Percentiles rank a stretch among this genome's conserved stretches.
Evolutionary conservation across 2,113 vertebrate species (phyloP).

Genomic region (Gracilinanus agilis): DNA sequence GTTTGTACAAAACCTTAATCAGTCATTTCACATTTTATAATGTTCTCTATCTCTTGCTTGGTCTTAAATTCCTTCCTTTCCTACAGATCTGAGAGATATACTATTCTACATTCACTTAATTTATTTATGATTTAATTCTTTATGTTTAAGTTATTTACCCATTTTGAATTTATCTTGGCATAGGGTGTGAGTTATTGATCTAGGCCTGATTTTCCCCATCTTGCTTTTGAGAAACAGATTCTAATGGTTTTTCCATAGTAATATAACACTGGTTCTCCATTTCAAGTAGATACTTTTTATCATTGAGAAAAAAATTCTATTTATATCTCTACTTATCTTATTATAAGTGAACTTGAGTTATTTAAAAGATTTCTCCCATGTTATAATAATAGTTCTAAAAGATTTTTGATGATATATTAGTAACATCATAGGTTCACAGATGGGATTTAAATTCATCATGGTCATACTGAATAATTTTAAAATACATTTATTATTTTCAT

Average conservation of each 20-base stretch:
- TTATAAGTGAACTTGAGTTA: background rate
- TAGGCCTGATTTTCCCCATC: too few species aligned
- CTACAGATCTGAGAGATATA: too few species aligned
- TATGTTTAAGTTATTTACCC: too few species aligned
- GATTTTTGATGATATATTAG: background rate
- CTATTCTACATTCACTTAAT: too few species aligned
- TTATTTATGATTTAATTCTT: too few species aligned
- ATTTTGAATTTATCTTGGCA: too few species aligned
- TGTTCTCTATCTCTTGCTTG: too few species aligned
- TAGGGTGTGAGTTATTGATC: too few species aligned
- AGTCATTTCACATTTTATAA: too few species aligned
- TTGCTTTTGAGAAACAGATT: background rate
- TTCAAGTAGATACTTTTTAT: background rate
- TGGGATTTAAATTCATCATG: background rate
- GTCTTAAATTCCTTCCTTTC: too few species aligned
- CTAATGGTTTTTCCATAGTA: background rate
- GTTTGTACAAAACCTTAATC: too few species aligned
- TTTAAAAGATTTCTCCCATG: background rate
- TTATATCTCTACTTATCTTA: background rate
- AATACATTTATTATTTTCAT: background rate
- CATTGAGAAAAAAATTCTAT: background rate
- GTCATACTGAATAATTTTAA: background rate
- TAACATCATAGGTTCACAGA: background rate
- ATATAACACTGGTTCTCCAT: background rate
- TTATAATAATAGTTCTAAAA: background rate